Base-by-base conservation (phyloP, 2,797 vertebrate genomes). In the Falco novaeseelandiae region DNA sequence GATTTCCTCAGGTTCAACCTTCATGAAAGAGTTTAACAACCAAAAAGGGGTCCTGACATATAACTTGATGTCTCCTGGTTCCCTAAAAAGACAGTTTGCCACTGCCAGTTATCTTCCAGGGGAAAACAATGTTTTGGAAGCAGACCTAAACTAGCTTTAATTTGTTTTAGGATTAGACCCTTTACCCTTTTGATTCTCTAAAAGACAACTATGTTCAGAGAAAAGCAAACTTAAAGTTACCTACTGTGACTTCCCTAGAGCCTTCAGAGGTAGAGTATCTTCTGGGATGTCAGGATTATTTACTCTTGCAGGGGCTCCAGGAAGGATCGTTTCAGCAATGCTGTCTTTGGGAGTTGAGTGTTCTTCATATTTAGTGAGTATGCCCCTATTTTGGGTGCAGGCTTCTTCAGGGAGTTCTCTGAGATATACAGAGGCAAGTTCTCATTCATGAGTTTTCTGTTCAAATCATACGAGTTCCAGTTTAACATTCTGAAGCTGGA, bases 361-460 rank as follows among this genome's bases (percentile, higher is more conserved):
- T 40, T 81, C 18, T 63, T 63, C 20, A 11, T 63, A 30, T 1
- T 65, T 29, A 40, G 22, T 27, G 30, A 6, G 6, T 32, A 9
- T 34, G 12, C 4, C 27, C 4, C 19, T 89, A 0, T 79, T 79
- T 83, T 59, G 17, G 19, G 4, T 4, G 1, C 20, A 32, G 13
- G 1, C 8, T 83, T 58, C 49, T 83, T 83, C 48, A 77, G 26
- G 14, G 34, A 34, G 3, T 29, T 42, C 27, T 88, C 25, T 2
- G 32, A 34, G 32, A 46, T 54, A 18, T 8, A 36, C 21, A 49
- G 16, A 85, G 12, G 15, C 14, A 62, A 20, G 3, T 48, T 88
- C 54, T 84, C 26, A 18, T 74, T 83, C 6, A 12, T 42, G 23
- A 62, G 14, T 34, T 70, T 76, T 27, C 21, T 83, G 9, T 42